phyloP scores from a whole-genome alignment of 2,113 vertebrate species.

The Girardinichthys multiradiatus region DNA sequence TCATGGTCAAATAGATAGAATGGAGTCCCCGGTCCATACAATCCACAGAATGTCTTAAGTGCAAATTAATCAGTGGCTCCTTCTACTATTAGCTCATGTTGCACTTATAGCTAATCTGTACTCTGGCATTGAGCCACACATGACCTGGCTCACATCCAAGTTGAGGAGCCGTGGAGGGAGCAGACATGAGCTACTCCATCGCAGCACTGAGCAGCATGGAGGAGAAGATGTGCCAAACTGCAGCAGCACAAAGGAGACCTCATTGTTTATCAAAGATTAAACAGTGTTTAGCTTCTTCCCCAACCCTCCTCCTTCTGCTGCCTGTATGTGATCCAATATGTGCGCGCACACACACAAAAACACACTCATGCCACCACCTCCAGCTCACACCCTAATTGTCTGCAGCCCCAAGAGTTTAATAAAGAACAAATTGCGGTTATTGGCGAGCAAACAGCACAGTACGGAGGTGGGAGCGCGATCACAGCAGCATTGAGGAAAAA shows the following conservation, averaged over 20 bases:
- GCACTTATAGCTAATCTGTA: constrained; percentile 75
- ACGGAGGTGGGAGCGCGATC: constrained; percentile 55
- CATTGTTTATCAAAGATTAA: constrained; percentile 78
- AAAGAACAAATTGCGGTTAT: constrained; percentile 73
- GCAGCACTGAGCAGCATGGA: constrained; percentile 26
- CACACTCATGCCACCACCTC: constrained; percentile 20
- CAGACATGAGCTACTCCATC: constrained; percentile 30
- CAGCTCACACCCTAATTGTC: constrained; percentile 68
- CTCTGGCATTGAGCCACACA: constrained; percentile 68
- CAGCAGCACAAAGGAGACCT: constrained; percentile 61
- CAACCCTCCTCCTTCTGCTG: constrained; percentile 22
- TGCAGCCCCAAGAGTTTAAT: constrained; percentile 74
- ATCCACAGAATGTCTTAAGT: constrained; percentile 60
- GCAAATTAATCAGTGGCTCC: constrained; percentile 73
- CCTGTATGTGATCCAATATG: constrained; percentile 18
- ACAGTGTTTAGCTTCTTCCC: constrained; percentile 61
- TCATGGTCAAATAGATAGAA: constrained; percentile 27
- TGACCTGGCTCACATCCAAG: constrained; percentile 76
- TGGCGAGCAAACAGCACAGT: constrained; percentile 74
- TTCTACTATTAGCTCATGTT: constrained; percentile 76
- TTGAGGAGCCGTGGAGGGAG: constrained; percentile 43
- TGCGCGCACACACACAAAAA: constrained; percentile 1
- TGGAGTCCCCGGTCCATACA: constrained; percentile 40
- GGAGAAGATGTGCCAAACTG: constrained; percentile 63
- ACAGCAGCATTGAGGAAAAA: constrained; percentile 33